Evolutionary conservation across 2,113 vertebrate genomes (phyloP), one percentile per base, ranked within the genome.

Genomic region (Thamnaconus septentrionalis): DNA sequence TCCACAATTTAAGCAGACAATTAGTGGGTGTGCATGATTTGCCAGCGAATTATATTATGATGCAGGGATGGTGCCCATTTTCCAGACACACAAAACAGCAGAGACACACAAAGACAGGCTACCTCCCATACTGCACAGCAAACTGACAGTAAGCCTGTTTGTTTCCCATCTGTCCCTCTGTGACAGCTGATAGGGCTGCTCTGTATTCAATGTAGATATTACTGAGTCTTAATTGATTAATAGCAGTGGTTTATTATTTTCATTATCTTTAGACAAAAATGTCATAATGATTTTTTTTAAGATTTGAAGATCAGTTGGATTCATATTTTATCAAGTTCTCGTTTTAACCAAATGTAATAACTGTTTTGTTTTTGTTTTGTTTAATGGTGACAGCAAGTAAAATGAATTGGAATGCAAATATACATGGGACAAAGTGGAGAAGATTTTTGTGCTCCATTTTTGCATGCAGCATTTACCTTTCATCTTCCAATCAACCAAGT

Each of bases 131-230:
- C 73, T 66, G 52, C 72, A 80, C 66, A 81, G 73, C 78, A 83
- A 75, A 72, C 66, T 76, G 76, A 79, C 60, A 10, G 77, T 69
- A 58, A 76, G 78, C 59, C 73, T 82, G 80, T 88, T 80, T 83
- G 78, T 67, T 75, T 85, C 70, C 83, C 82, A 87, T 87, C 85
- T 89, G 87, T 85, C 75, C 75, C 65, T 72, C 41, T 31, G 66
- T 79, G 55, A 67, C 77, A 75, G 63, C 78, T 53, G 59, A 73
- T 63, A 78, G 69, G 73, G 72, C 76, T 74, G 73, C 62, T 81
- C 8, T 65, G 50, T 64, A 51, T 59, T 77, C 79, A 60, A 49
- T 72, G 62, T 50, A 55, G 66, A 42, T 79, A 76, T 83, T 80
- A 68, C 61, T 85, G 70, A 75, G 61, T 78, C 74, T 79, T 85